Conservation (phyloP, 2,113 vertebrate genomes). For the Siniperca chuatsi region DNA sequence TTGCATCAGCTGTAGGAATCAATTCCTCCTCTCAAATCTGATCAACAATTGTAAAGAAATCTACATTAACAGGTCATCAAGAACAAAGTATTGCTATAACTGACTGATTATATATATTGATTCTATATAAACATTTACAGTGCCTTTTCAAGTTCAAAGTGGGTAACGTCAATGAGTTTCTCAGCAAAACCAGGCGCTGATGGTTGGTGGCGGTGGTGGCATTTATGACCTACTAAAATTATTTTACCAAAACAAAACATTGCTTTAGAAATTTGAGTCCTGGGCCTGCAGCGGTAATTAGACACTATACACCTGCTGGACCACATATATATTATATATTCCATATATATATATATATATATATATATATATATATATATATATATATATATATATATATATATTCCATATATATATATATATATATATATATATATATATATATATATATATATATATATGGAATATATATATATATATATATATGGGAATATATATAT, state of each 20-base stretch:
- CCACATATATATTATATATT: not conserved
- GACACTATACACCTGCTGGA: not conserved
- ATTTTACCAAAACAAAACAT: not conserved
- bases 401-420: no score
- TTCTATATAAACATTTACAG: not conserved
- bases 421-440: no score
- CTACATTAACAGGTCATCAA: not conserved
- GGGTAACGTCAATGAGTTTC: not conserved
- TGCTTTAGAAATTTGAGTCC: not conserved
- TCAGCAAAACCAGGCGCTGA: not conserved
- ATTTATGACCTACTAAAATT: not conserved
- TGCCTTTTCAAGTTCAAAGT: not conserved
- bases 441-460: no score
- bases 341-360: not conserved
- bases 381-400: no score
- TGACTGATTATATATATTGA: not conserved
- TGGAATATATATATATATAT: no score
- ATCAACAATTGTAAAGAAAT: not conserved
- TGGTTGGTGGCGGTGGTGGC: not conserved
- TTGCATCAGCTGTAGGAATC: not conserved
- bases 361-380: no score
- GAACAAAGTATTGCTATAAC: not conserved
- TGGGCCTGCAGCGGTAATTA: not conserved
- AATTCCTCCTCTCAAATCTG: not conserved
- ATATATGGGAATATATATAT: no score